Percentiles rank a stretch among this genome's conserved stretches.
Conservation (phyloP, 2,797 vertebrate species). For the Holocentrus rufus region DNA sequence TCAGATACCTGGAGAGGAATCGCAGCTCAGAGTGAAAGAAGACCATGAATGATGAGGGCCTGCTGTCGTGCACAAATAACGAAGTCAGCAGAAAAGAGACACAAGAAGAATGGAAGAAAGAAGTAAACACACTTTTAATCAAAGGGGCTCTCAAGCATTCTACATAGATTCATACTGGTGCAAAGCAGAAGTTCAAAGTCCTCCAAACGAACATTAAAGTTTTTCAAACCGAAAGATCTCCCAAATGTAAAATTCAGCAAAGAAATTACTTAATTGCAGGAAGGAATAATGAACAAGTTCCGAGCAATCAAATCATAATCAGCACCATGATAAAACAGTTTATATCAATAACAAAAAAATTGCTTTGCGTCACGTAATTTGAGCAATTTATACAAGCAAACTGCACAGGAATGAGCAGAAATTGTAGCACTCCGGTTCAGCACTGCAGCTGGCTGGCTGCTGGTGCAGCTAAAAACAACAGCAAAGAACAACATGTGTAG, state of each 20-base stretch:
- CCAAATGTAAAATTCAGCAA: background rate
- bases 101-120: constrained; percentile 7
- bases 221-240: too few species aligned
- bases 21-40: constrained; percentile 80
- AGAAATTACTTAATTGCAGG: background rate
- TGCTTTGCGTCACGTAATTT: background rate
- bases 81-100: constrained; percentile 24
- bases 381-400: constrained; percentile 6
- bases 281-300: too few species aligned
- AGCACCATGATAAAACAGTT: too few species aligned
- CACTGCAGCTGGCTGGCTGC: constrained; percentile 47
- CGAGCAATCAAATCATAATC: too few species aligned
- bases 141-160: background rate
- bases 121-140: constrained; percentile 13
- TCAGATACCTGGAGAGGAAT: constrained; percentile 81
- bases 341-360: background rate
- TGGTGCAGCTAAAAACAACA: constrained; percentile 62
- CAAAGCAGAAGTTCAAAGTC: background rate
- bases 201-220: too few species aligned
- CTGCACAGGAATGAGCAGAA: constrained; percentile 2
- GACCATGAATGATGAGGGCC: constrained; percentile 82
- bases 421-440: constrained; percentile 9
- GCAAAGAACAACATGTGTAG: constrained; percentile 67
- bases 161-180: background rate
- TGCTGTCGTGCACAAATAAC: constrained; percentile 59